Percentiles rank a stretch among this genome's conserved stretches.
Conservation (phyloP, 2,888 invertebrate species). For the Scaptomyza reducta region DNA sequence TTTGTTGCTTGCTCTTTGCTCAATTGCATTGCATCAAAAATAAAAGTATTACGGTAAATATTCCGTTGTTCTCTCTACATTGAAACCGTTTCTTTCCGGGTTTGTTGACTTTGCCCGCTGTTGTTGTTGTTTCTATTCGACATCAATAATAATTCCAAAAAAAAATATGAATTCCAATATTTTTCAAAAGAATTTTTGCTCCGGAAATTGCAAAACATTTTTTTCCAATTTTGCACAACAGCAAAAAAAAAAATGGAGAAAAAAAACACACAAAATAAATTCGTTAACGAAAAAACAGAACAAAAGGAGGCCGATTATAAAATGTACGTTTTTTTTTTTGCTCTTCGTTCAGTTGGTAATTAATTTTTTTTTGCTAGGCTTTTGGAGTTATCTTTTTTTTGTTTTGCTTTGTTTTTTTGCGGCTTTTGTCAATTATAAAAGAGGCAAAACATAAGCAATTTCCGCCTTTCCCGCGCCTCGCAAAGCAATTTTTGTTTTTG, state of each 20-base stretch:
- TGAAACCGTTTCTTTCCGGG: slow-evolving; percentile 77
- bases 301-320: slow-evolving; percentile 50
- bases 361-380: slow-evolving; percentile 55
- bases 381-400: slow-evolving; percentile 31
- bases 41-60: slow-evolving; percentile 62
- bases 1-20: slow-evolving; percentile 24
- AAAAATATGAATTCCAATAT: neutral
- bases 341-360: slow-evolving; percentile 52
- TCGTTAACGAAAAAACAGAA: slow-evolving; percentile 40
- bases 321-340: slow-evolving; percentile 35
- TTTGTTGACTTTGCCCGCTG: slow-evolving; percentile 74
- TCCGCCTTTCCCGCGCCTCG: slow-evolving; percentile 61
- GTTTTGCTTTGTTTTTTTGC: slow-evolving; percentile 28
- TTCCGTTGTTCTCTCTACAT: slow-evolving; percentile 62
- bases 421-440: slow-evolving; percentile 47
- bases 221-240: slow-evolving; percentile 19
- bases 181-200: slow-evolving; percentile 7
- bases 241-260: slow-evolving; percentile 23
- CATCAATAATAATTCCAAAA: neutral
- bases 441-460: slow-evolving; percentile 50
- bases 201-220: slow-evolving; percentile 48
- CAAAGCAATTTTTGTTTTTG: slow-evolving; percentile 53
- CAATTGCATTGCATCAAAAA: slow-evolving; percentile 39
- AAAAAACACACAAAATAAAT: slow-evolving; percentile 11
- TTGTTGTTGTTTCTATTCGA: slow-evolving; percentile 35